Conservation (phyloP, 2,888 invertebrate genomes). For the Agrochola lychnidis region DNA sequence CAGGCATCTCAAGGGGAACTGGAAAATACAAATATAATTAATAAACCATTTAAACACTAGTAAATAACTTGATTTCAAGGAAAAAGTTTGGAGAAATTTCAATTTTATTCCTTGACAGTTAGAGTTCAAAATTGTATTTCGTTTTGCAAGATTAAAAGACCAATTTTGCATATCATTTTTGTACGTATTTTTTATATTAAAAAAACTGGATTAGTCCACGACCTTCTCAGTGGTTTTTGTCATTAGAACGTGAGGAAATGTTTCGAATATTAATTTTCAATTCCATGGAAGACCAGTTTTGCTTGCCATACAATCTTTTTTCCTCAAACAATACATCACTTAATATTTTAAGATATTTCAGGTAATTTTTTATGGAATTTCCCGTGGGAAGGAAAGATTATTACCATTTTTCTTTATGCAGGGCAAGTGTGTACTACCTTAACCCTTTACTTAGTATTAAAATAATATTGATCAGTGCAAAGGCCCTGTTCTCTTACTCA, state of each 20-base stretch:
- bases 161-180: neutral
- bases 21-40: slow-evolving; percentile 69
- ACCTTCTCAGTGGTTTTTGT: slow-evolving; percentile 14
- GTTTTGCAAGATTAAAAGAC: neutral
- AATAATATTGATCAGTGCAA: neutral
- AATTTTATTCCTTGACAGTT: neutral
- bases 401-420: neutral
- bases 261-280: neutral
- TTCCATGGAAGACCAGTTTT: slow-evolving; percentile 14
- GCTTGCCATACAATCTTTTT: neutral
- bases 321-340: neutral
- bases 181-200: neutral
- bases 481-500: too few relatives aligned
- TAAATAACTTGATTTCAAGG: neutral
- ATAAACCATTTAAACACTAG: neutral
- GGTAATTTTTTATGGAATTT: neutral
- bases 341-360: neutral
- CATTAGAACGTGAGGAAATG: slow-evolving; percentile 3
- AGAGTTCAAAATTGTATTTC: slow-evolving; percentile 5
- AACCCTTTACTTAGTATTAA: neutral
- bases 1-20: slow-evolving; percentile 99
- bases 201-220: slow-evolving; percentile 6
- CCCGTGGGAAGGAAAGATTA: neutral
- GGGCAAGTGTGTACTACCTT: neutral
- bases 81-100: neutral